phyloP scores from a whole-genome alignment of 2,888 invertebrate genomes.

The Phengaris alcon region DNA sequence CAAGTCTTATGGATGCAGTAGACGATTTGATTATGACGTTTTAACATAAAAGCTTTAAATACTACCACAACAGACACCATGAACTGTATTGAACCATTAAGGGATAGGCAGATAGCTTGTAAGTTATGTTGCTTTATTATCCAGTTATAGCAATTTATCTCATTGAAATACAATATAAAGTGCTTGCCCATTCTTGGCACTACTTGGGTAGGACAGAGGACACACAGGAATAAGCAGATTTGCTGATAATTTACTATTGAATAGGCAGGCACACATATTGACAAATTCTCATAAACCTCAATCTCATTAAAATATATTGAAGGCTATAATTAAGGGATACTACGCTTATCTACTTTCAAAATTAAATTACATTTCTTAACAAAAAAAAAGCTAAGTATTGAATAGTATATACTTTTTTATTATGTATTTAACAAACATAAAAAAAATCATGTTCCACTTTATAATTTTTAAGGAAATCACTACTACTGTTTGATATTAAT shows the following conservation, averaged over 20 bases:
- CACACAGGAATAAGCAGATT: too few species aligned
- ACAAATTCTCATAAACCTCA: background rate
- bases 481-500: too few species aligned
- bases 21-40: constrained; percentile 69
- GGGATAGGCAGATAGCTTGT: background rate
- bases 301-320: background rate
- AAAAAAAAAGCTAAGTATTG: background rate
- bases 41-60: constrained; percentile 29
- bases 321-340: background rate
- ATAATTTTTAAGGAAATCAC: background rate
- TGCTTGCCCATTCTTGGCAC: background rate
- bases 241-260: too few species aligned
- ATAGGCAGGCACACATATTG: too few species aligned
- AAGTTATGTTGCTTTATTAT: constrained; percentile 10
- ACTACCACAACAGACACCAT: background rate
- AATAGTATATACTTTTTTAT: background rate
- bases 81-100: constrained; percentile 3
- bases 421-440: background rate
- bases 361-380: background rate
- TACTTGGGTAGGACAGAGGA: too few species aligned
- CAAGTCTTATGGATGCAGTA: constrained; percentile 83
- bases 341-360: background rate
- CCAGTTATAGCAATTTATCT: constrained; percentile 2
- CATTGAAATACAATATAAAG: background rate
- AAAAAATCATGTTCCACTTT: background rate